These are phyloP conservation scores for Xiphophorus hellerii DNA, from an alignment of 2,113 vertebrate species.

Conservation along the genomic window DNA sequence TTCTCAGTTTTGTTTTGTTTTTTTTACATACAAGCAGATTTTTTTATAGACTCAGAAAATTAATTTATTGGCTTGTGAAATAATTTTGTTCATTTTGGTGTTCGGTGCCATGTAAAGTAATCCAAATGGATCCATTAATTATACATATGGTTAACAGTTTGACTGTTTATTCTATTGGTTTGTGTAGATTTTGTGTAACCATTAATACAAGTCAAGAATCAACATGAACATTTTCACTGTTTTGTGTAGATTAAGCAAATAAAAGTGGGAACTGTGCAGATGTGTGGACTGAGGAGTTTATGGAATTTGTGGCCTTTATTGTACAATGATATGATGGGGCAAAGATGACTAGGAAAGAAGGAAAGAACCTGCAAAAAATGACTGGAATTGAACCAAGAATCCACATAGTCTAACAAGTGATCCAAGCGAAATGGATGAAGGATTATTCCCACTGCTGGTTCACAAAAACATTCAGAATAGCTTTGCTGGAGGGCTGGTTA, in stretches of 20 bases:
- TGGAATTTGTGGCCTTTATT: too few species aligned
- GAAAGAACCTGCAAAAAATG: too few species aligned
- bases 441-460: too few species aligned
- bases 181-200: background rate
- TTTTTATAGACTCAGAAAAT: background rate
- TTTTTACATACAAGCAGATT: background rate
- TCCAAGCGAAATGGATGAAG: too few species aligned
- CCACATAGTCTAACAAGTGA: too few species aligned
- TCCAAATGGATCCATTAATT: background rate
- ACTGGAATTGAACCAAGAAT: too few species aligned
- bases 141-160: background rate
- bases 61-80: background rate
- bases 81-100: background rate
- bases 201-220: background rate
- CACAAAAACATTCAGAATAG: too few species aligned
- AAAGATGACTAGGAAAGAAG: too few species aligned
- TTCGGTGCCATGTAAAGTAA: background rate
- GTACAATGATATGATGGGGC: too few species aligned
- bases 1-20: background rate
- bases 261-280: background rate
- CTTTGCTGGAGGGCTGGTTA: too few species aligned
- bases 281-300: background rate
- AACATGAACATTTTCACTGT: background rate
- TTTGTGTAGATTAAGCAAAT: background rate
- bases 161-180: background rate